phyloP scores from a whole-genome alignment of 1,140 invertebrate genomes.

The Centruroides sculpturatus region DNA sequence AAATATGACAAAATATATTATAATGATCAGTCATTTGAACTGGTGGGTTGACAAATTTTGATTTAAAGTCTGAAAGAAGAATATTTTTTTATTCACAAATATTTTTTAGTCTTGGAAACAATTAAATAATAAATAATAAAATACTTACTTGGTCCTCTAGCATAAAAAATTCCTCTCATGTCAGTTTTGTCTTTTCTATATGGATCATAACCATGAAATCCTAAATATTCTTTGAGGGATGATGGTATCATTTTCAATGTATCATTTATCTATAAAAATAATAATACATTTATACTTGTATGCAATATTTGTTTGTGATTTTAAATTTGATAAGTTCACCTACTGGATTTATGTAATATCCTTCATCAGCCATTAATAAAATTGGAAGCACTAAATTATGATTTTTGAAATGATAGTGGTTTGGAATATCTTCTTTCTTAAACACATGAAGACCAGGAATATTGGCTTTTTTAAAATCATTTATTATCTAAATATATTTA shows the following conservation, averaged over 20 bases:
- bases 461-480: conserved; percentile 32
- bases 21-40: conserved; percentile 20
- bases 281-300: too few species aligned
- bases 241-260: conserved; percentile 7
- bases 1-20: conserved; percentile 15
- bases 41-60: background rate
- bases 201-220: conserved; percentile 28
- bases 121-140: background rate
- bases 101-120: too few species aligned
- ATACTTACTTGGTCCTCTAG: conserved; percentile 24
- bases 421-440: conserved; percentile 38
- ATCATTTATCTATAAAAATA: too few species aligned
- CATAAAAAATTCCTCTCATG: conserved; percentile 31
- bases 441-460: conserved; percentile 38
- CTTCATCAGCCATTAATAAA: conserved; percentile 38
- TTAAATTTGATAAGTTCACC: background rate
- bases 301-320: too few species aligned
- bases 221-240: conserved; percentile 11
- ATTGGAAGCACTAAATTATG: conserved; percentile 42
- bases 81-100: too few species aligned
- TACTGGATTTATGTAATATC: conserved; percentile 27
- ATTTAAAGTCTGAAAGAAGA: background rate
- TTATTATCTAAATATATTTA: conserved; percentile 29
- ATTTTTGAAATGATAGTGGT: conserved; percentile 42
- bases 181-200: conserved; percentile 16